A percentile compares a stretch with the other conserved stretches of the same genome.
Evolutionary conservation across 2,888 invertebrate species (phyloP).

Genomic region (Dynastes maya): DNA sequence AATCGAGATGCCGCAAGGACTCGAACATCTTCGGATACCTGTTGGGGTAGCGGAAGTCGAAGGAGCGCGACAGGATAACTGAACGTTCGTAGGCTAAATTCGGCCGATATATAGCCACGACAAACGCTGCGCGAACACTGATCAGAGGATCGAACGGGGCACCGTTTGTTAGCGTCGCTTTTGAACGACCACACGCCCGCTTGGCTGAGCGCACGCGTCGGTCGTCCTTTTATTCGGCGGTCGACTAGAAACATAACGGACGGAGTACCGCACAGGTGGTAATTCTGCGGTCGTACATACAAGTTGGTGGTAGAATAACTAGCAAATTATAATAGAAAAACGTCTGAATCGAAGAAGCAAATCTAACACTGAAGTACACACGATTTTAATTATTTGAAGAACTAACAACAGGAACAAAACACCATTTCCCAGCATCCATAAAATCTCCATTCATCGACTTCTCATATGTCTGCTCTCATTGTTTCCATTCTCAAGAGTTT

Average conservation of each 20-base stretch:
- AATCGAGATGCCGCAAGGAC: not conserved
- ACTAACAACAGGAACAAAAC: no score
- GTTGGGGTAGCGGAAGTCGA: slow-evolving; percentile 62
- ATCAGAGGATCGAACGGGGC: slow-evolving; percentile 67
- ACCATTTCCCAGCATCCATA: no score
- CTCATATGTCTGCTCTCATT: no score
- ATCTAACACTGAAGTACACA: no score
- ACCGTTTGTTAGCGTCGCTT: slow-evolving; percentile 55
- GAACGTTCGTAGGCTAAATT: slow-evolving; percentile 64
- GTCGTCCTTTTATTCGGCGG: slow-evolving; percentile 28
- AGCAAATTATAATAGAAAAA: no score
- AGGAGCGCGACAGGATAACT: slow-evolving; percentile 60
- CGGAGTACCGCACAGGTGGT: slow-evolving; percentile 66
- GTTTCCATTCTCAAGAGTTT: no score
- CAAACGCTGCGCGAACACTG: slow-evolving; percentile 69
- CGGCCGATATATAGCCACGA: slow-evolving; percentile 67
- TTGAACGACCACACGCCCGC: slow-evolving; percentile 62
- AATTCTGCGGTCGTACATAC: slow-evolving; percentile 53
- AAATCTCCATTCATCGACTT: no score
- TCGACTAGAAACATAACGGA: slow-evolving; percentile 17
- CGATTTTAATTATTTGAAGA: no score
- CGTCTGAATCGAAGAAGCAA: no score
- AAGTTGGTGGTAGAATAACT: not conserved
- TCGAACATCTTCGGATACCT: slow-evolving; percentile 23
- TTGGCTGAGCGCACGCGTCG: slow-evolving; percentile 64